Evolutionary conservation across 2,797 vertebrate species (phyloP).

Genomic region (Delichon dasypus): DNA sequence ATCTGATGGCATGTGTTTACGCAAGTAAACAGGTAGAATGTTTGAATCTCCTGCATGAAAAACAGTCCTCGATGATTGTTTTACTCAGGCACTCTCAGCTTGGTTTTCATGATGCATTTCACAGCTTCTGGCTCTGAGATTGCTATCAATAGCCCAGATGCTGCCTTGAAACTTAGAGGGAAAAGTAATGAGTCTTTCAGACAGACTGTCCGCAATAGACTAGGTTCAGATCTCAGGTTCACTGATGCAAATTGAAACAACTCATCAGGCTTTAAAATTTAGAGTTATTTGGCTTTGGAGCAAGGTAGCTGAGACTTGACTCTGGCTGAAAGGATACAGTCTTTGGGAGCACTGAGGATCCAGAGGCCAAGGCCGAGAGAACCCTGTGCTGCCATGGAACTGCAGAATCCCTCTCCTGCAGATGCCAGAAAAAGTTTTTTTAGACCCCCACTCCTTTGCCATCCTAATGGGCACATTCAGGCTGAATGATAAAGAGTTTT

Average conservation of each 20-base stretch:
- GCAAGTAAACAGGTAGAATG: not conserved
- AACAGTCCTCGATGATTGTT: not conserved
- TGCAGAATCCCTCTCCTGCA: not conserved
- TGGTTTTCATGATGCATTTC: not conserved
- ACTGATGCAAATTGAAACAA: not conserved
- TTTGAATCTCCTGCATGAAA: not conserved
- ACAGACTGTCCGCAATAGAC: not conserved
- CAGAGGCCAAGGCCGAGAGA: not conserved
- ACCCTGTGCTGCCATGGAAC: not conserved
- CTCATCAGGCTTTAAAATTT: not conserved
- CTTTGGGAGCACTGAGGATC: not conserved
- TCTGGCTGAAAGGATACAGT: not conserved
- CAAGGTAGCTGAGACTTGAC: not conserved
- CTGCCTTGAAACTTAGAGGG: not conserved
- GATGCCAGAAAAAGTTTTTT: conserved; percentile 37
- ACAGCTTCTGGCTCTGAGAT: conserved; percentile 14
- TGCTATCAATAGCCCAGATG: conserved; percentile 32
- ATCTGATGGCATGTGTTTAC: not conserved
- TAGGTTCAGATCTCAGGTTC: not conserved
- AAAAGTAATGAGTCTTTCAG: conserved; percentile 23
- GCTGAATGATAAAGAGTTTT: conserved; percentile 58
- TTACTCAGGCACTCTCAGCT: not conserved
- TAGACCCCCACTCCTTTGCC: conserved; percentile 15
- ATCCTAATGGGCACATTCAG: conserved; percentile 59
- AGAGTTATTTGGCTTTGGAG: not conserved